Base-by-base conservation (phyloP, 2,113 vertebrate species). In the Seriola quinqueradiata region DNA sequence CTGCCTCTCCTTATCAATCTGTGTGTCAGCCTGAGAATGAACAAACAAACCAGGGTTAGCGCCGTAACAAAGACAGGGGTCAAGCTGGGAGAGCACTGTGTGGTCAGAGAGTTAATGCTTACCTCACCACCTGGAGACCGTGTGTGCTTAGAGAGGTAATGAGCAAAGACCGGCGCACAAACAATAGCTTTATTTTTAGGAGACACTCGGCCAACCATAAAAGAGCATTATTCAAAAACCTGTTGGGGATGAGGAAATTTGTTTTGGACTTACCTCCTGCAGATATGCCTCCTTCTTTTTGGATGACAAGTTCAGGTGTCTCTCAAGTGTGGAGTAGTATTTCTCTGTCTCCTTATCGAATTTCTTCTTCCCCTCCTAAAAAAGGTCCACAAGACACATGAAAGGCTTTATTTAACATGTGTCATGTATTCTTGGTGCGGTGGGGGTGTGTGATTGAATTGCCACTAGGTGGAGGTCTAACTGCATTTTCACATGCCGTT, bases 341-440 rank as follows among this genome's bases (percentile, higher is more conserved):
- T 97, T 99, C 90, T 99, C 97, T 46, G 97, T 98, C 92, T 99
- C 97, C 84, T 98, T 98, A 93, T 98, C 97, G 81, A 99, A 98
- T 84, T 98, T 99, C 96, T 98, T 99, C 93, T 98, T 99, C 81
- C 96, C 97, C 82, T 99, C 97, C 97, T 99, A 81, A 85, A 75
- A 67, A 84, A 67, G 38, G 25, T 65, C 2, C 46, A 84, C 8
- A 68, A 79, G 14, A 85, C 52, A 83, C 32, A 94, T 84, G 3
- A 94, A 87, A 87, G 58, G 70, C 54, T 72, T 65, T 74, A 65
- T 72, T 65, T 74, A 65, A 72, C 14, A 55, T 11, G 28, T 67
- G 59, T 36, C 60, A 58, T 46, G 63, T 25, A 65, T 52, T 77
- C 19, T 58, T 5, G n/a, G 60, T 55, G 57, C 60, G 23, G 57